These are phyloP conservation scores for Lathronympha strigana DNA, from an alignment of 2,888 invertebrate genomes.

Conservation along the genomic window DNA sequence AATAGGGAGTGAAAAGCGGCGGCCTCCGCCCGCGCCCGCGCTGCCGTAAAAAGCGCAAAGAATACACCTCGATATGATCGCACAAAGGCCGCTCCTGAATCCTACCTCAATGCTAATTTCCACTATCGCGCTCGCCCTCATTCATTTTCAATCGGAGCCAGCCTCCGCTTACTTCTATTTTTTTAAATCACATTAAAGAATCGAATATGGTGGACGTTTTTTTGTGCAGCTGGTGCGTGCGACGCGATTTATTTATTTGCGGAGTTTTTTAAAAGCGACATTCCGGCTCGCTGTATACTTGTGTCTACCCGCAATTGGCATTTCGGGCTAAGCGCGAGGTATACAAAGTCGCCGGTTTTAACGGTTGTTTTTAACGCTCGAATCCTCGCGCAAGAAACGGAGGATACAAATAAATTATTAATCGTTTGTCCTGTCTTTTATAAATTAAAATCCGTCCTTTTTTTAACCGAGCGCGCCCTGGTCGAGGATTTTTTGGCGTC, in stretches of 20 bases:
- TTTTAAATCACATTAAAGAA: slow-evolving; percentile 84
- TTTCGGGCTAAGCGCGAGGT: slow-evolving; percentile 82
- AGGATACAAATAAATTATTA: slow-evolving; percentile 84
- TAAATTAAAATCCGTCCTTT: slow-evolving; percentile 83
- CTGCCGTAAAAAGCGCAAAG: slow-evolving; percentile 83
- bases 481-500: slow-evolving; percentile 73
- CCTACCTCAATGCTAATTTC: slow-evolving; percentile 85
- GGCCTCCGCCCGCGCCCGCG: slow-evolving; percentile 56
- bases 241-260: slow-evolving; percentile 84
- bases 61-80: slow-evolving; percentile 84
- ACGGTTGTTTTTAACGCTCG: slow-evolving; percentile 84
- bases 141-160: slow-evolving; percentile 84
- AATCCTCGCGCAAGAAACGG: slow-evolving; percentile 76
- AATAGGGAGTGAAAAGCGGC: slow-evolving; percentile 76
- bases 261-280: slow-evolving; percentile 82
- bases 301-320: slow-evolving; percentile 84
- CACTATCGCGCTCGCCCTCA: slow-evolving; percentile 84
- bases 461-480: slow-evolving; percentile 71
- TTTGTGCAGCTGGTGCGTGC: slow-evolving; percentile 77
- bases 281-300: slow-evolving; percentile 83
- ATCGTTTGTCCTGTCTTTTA: slow-evolving; percentile 85
- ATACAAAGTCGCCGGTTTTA: slow-evolving; percentile 82
- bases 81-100: slow-evolving; percentile 83
- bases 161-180: slow-evolving; percentile 80
- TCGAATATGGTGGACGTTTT: slow-evolving; percentile 82